Evolutionary conservation across 2,113 vertebrate genomes (phyloP).

Genomic region (Orycteropus afer): DNA sequence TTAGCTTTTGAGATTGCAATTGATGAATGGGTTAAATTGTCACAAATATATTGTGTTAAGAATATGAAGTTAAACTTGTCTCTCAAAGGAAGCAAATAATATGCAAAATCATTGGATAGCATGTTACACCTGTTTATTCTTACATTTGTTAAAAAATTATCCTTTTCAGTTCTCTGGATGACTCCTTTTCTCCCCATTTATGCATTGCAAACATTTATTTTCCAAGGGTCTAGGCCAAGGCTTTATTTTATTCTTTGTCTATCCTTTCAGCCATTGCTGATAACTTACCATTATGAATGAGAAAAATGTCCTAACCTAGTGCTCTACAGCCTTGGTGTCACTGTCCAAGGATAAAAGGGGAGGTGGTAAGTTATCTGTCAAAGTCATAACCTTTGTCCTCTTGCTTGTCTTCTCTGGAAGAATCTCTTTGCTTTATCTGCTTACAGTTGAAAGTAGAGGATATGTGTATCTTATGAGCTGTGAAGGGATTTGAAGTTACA

Average conservation of each 20-base stretch:
- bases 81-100: background rate
- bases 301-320: background rate
- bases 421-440: background rate
- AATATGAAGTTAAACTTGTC: slow-evolving; percentile 35
- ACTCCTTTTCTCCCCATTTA: background rate
- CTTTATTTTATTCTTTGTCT: slow-evolving; percentile 40
- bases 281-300: background rate
- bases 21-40: background rate
- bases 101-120: background rate
- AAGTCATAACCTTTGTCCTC: background rate
- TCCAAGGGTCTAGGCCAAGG: background rate
- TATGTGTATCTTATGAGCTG: background rate
- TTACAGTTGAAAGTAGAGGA: background rate
- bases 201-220: background rate
- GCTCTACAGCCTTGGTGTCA: background rate
- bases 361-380: slow-evolving; percentile 33
- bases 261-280: background rate
- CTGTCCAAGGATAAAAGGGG: background rate
- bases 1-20: background rate
- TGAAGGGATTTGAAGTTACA: background rate
- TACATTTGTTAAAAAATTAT: background rate
- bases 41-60: slow-evolving; percentile 44
- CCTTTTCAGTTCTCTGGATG: background rate
- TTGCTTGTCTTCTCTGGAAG: background rate
- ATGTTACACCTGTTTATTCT: slow-evolving; percentile 47